A percentile compares a stretch with the other conserved stretches of the same genome.
Conservation (phyloP, 2,888 invertebrate species). For the Microplitis manilae region DNA sequence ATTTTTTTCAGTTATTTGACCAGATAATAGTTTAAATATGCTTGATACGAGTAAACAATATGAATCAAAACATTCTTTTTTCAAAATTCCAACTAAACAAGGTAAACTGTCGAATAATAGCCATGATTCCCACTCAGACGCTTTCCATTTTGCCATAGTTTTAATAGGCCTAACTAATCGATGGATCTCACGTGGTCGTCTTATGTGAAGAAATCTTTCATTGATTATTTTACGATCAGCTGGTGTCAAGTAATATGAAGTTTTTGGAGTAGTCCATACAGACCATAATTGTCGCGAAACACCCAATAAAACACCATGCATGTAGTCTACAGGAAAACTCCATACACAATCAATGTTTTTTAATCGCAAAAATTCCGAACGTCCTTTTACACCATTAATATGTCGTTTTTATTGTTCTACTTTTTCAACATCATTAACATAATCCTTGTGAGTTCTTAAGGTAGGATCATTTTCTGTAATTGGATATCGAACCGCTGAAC, state of each 20-base stretch:
- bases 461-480: constrained; percentile 26
- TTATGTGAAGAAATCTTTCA: constrained; percentile 25
- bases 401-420: constrained; percentile 16
- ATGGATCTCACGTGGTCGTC: constrained; percentile 33
- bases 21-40: constrained; percentile 19
- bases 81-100: constrained; percentile 32
- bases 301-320: constrained; percentile 43
- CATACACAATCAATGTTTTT: constrained; percentile 40
- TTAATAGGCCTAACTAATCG: constrained; percentile 24
- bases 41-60: constrained; percentile 29
- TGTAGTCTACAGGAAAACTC: constrained; percentile 43
- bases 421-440: constrained; percentile 25
- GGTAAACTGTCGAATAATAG: constrained; percentile 30
- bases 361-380: constrained; percentile 19
- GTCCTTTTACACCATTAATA: constrained; percentile 40
- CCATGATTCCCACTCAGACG: constrained; percentile 39
- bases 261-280: constrained; percentile 29
- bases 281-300: constrained; percentile 38
- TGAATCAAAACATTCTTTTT: constrained; percentile 25
- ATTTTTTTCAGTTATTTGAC: constrained; percentile 28
- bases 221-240: constrained; percentile 28
- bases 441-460: constrained; percentile 24
- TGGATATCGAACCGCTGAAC: constrained; percentile 35
- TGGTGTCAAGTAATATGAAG: constrained; percentile 17
- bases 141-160: constrained; percentile 34